Conservation (phyloP, 2,113 vertebrate species). For the Mormyrus lacerda region DNA sequence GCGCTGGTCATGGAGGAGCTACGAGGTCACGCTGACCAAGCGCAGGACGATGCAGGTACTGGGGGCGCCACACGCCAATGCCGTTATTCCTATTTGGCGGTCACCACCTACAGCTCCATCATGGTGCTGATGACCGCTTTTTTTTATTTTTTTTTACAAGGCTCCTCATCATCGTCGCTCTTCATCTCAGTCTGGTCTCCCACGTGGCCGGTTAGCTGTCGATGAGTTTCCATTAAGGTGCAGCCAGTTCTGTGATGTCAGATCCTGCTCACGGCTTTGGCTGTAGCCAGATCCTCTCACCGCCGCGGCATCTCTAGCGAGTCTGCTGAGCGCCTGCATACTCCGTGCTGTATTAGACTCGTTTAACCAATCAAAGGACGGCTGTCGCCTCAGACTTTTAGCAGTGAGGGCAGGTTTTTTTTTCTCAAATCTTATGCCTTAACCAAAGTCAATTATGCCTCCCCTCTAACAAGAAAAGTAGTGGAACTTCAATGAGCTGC, state of each 20-base stretch:
- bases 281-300: neutral
- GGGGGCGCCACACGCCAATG: neutral
- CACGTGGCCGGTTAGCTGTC: neutral
- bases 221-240: neutral
- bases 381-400: neutral
- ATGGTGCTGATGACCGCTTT: neutral
- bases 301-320: neutral
- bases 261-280: neutral
- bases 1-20: constrained; percentile 91
- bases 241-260: neutral
- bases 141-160: neutral
- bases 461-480: neutral
- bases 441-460: neutral
- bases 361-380: neutral
- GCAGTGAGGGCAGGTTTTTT: neutral
- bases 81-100: neutral
- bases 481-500: neutral
- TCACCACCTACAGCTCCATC: neutral
- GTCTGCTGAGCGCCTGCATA: neutral
- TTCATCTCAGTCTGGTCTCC: neutral
- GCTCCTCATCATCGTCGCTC: neutral
- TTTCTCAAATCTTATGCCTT: too few species aligned
- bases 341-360: neutral
- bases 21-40: constrained; percentile 81
- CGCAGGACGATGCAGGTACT: constrained; percentile 89